Evolutionary conservation across 2,888 invertebrate genomes (phyloP).

Genomic region (Andrena marginata): DNA sequence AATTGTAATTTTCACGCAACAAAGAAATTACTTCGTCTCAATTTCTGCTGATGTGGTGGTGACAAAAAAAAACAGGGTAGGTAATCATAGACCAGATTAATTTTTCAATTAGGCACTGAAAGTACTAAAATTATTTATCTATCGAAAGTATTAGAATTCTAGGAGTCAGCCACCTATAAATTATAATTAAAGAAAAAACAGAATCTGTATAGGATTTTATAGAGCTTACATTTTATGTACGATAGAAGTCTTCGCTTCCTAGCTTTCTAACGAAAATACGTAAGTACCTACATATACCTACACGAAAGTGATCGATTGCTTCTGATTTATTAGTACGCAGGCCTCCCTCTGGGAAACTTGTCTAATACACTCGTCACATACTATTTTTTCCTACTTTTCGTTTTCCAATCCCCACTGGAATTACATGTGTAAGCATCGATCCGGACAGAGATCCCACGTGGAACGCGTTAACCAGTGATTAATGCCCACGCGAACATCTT

Average conservation of each 20-base stretch:
- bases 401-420: constrained; percentile 1
- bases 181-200: not conserved
- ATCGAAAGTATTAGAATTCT: not conserved
- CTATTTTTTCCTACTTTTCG: constrained; percentile 4
- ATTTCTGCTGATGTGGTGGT: not conserved
- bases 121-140: not conserved
- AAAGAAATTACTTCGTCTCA: constrained; percentile 6
- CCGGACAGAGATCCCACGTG: not conserved
- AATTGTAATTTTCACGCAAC: constrained; percentile 32
- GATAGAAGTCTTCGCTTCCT: too few species aligned
- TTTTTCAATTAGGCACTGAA: not conserved
- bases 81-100: not conserved
- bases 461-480: constrained; percentile 32
- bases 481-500: constrained; percentile 48
- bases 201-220: too few species aligned
- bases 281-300: not conserved
- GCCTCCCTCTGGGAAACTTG: not conserved
- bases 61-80: not conserved
- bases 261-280: not conserved
- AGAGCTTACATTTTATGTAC: too few species aligned
- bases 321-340: not conserved
- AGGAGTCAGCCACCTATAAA: not conserved
- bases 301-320: constrained; percentile 7
- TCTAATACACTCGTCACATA: not conserved
- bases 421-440: not conserved